phyloP scores from a whole-genome alignment of 2,113 vertebrate genomes.

The Microcebus lehilahytsara region DNA sequence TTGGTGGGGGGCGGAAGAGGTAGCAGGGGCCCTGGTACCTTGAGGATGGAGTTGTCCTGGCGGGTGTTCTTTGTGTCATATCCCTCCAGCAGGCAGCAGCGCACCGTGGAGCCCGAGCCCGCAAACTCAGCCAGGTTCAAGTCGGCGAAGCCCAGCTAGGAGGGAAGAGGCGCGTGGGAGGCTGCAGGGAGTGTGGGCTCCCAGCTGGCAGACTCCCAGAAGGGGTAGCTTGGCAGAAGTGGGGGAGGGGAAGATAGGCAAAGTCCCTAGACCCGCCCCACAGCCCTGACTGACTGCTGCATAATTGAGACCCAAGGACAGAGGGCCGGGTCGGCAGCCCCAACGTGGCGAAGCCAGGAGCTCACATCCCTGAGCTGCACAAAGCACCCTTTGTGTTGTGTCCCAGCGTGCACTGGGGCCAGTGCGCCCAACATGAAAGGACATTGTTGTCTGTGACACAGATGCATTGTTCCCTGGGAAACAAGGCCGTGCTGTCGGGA shows the following conservation, averaged over 20 bases:
- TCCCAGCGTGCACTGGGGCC: constrained; percentile 81
- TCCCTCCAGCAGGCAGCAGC: constrained; percentile 97
- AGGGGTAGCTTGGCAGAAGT: constrained; percentile 21
- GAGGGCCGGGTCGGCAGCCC: constrained; percentile 72
- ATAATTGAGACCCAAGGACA: constrained; percentile 84
- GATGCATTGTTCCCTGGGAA: constrained; percentile 74
- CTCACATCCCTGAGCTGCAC: constrained; percentile 75
- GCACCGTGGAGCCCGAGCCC: constrained; percentile 94
- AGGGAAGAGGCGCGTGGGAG: constrained; percentile 1
- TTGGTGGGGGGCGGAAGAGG: background rate
- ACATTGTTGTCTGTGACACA: constrained; percentile 82
- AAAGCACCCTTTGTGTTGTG: constrained; percentile 81
- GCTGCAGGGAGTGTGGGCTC: background rate
- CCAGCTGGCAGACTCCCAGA: background rate
- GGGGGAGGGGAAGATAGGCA: fast-evolving
- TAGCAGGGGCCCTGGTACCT: constrained; percentile 81
- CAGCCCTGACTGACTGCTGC: constrained; percentile 48
- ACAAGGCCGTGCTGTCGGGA: constrained; percentile 66
- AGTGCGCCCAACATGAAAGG: constrained; percentile 81
- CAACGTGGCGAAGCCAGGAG: constrained; percentile 81
- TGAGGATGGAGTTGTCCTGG: constrained; percentile 99
- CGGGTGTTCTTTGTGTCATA: constrained; percentile 99
- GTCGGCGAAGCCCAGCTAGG: constrained; percentile 97
- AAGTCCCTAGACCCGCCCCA: constrained; percentile 2
- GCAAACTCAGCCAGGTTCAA: constrained; percentile 99